Evolutionary conservation across 2,888 invertebrate species (phyloP).

Genomic region (Aspidapion aeneum): DNA sequence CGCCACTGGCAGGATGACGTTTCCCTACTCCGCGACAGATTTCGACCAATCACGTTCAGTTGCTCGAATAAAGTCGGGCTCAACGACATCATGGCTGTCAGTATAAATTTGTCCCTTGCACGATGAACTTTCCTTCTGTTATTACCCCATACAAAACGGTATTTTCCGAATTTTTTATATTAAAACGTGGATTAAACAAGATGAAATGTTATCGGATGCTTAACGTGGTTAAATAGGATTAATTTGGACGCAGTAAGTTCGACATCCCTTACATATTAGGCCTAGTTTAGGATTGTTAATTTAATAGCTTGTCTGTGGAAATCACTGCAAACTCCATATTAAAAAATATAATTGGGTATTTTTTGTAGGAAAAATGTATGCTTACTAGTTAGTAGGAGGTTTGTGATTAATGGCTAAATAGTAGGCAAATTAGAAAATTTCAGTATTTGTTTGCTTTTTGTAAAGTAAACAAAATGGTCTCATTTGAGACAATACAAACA

Average conservation of each 20-base stretch:
- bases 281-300: neutral
- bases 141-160: conserved; percentile 45
- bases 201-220: conserved; percentile 43
- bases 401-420: too few relatives aligned
- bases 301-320: too few relatives aligned
- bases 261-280: neutral
- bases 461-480: too few relatives aligned
- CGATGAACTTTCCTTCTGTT: conserved; percentile 82
- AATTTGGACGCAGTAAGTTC: conserved; percentile 31
- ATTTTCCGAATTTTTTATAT: conserved; percentile 37
- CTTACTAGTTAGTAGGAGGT: too few relatives aligned
- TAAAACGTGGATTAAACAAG: conserved; percentile 35
- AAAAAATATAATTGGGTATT: too few relatives aligned
- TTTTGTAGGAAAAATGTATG: too few relatives aligned
- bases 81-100: conserved; percentile 92
- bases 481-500: too few relatives aligned
- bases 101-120: conserved; percentile 93
- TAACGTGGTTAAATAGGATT: conserved; percentile 28
- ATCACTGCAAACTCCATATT: too few relatives aligned
- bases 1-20: conserved; percentile 18
- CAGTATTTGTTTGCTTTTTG: too few relatives aligned
- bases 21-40: conserved; percentile 23
- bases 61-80: conserved; percentile 78
- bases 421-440: too few relatives aligned
- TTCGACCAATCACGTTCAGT: conserved; percentile 63